Percentiles rank a stretch among this genome's conserved stretches.
These are phyloP conservation scores for Villa cingulata DNA, from an alignment of 2,888 invertebrate genomes.

Conservation along the genomic window DNA sequence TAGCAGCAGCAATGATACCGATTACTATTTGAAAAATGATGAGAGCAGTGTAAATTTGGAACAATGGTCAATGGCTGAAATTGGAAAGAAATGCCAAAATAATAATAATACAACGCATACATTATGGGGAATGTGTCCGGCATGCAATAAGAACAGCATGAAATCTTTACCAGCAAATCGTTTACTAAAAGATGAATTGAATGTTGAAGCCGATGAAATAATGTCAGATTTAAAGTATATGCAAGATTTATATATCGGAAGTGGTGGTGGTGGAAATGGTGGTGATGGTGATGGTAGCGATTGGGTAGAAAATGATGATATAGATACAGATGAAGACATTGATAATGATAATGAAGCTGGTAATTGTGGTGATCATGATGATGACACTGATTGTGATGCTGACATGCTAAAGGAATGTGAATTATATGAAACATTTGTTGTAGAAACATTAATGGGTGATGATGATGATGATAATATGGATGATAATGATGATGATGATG, in stretches of 20 bases:
- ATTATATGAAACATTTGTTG: constrained; percentile 9
- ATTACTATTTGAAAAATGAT: not conserved
- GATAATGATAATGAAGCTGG: constrained; percentile 9
- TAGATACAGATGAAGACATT: constrained; percentile 8
- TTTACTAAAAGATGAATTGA: constrained; percentile 24
- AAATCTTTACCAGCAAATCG: constrained; percentile 27
- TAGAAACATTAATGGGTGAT: not conserved
- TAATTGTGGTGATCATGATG: constrained; percentile 7
- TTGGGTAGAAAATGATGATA: constrained; percentile 14
- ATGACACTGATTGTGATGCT: constrained; percentile 16
- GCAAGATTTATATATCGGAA: constrained; percentile 28
- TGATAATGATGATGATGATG: constrained; percentile 13
- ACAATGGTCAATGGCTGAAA: constrained; percentile 25
- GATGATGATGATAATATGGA: constrained; percentile 7
- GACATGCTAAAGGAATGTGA: constrained; percentile 17
- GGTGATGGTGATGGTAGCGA: constrained; percentile 13
- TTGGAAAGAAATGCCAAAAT: constrained; percentile 21
- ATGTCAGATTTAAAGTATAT: constrained; percentile 29
- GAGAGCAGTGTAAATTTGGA: constrained; percentile 4
- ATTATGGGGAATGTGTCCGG: constrained; percentile 28
- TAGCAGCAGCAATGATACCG: not conserved
- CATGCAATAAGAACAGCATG: constrained; percentile 24
- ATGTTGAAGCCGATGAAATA: constrained; percentile 27
- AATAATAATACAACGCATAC: constrained; percentile 20
- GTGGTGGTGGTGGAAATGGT: constrained; percentile 15